Base-by-base conservation (phyloP, 2,797 vertebrate species). In the Spinus olivaceus region DNA sequence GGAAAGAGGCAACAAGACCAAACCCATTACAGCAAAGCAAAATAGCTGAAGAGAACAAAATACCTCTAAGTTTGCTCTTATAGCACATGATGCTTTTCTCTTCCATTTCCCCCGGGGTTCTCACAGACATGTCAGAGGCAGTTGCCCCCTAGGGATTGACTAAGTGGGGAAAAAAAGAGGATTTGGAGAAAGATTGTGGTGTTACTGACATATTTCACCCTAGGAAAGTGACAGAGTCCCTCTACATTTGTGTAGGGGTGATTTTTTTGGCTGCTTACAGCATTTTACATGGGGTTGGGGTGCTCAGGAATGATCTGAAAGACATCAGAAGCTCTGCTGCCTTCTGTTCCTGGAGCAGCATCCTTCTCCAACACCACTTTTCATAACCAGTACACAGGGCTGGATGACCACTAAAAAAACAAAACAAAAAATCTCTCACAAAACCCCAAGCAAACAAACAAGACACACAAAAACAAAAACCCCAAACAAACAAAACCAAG, bases 101-200 rank as follows among this genome's bases (percentile, higher is more conserved):
- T 53, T 54, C 13, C 70, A 49, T 1, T 33, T 91, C 42, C 33
- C 28, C 35, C 42, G 64, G 10, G 13, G 37, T 87, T 32, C 41
- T 66, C 49, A 70, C 44, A 59, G 27, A 25, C 21, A 3, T 25
- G 22, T 8, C 57, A 85, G 27, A 80, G 63, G 35, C 25, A 14
- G 24, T 7, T 65, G 30, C 3, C 7, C 47, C 25, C 10, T 51
- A 23, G 22, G 56, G 18, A 80, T 11, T 1, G 7, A 12, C 37
- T 74, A 78, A 14, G 9, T 51, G 14, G 39, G 46, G 32, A 2
- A 0, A 39, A 60, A 70, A 63, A 7, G 9, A 23, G 19, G 21
- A 33, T 71, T 46, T 64, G 11, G 61, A 69, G 54, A 59, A 78
- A 78, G 42, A 12, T 4, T 56, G 10, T 0, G 0, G 27, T 32